A percentile compares a stretch with the other conserved stretches of the same genome.
These are phyloP conservation scores for Scaptomyza polygonia DNA, from an alignment of 2,888 invertebrate species.

Conservation along the genomic window DNA sequence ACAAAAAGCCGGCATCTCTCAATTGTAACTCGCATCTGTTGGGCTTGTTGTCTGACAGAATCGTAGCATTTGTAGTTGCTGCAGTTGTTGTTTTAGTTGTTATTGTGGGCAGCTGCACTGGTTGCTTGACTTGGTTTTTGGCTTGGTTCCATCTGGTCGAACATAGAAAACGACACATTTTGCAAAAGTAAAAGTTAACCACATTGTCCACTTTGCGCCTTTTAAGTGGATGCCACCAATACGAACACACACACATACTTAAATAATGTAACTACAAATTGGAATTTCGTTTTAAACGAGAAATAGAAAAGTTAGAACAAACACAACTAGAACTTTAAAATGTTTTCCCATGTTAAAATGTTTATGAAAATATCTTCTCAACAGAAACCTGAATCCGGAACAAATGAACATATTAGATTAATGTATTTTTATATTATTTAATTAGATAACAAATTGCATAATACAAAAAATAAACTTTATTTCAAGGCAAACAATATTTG, in stretches of 20 bases:
- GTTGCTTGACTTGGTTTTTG: constrained; percentile 47
- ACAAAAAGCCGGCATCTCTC: constrained; percentile 45
- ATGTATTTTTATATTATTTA: too few relatives aligned
- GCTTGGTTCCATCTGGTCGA: constrained; percentile 71
- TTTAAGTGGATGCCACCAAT: constrained; percentile 27
- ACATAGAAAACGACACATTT: constrained; percentile 71
- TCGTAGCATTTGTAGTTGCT: constrained; percentile 61
- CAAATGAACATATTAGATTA: too few relatives aligned
- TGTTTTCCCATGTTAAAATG: too few relatives aligned
- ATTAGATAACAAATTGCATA: too few relatives aligned
- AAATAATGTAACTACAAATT: constrained; percentile 13
- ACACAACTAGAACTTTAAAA: background rate
- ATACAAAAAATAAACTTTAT: too few relatives aligned
- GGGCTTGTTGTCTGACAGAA: constrained; percentile 67
- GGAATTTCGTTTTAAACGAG: background rate
- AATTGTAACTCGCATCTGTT: constrained; percentile 60
- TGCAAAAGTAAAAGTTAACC: constrained; percentile 70
- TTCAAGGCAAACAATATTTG: too few relatives aligned
- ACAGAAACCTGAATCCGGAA: too few relatives aligned
- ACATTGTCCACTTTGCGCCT: constrained; percentile 39
- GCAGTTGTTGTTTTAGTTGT: constrained; percentile 18
- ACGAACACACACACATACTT: constrained; percentile 5
- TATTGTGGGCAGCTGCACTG: constrained; percentile 62
- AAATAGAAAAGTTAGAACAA: background rate
- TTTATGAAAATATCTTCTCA: too few relatives aligned